Conservation (phyloP, 2,797 vertebrate genomes). For the Setipinna tenuifilis region DNA sequence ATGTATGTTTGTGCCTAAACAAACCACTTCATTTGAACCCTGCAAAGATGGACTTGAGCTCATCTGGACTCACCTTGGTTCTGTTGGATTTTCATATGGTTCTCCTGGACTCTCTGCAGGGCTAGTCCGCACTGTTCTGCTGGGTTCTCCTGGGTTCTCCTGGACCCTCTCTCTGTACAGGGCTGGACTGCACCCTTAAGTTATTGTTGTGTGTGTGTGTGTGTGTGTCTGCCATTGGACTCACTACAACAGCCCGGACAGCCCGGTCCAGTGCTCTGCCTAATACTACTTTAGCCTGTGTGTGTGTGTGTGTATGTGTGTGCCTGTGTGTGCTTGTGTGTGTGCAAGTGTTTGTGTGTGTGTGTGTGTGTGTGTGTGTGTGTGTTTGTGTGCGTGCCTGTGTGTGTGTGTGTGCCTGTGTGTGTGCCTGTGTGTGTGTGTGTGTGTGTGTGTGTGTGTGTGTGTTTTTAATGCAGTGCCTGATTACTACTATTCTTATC, state of each 20-base stretch:
- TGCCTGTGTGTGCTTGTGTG: no score
- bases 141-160: not conserved
- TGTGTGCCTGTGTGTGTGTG: not conserved
- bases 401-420: constrained; percentile 2
- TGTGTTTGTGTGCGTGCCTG: constrained; percentile 3
- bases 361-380: constrained; percentile 31
- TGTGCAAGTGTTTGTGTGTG: constrained; percentile 20
- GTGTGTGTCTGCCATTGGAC: not conserved
- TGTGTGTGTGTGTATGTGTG: constrained; percentile 30
- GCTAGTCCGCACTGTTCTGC: not conserved
- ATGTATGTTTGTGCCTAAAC: not conserved
- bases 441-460: no score
- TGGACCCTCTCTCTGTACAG: not conserved
- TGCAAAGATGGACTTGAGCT: not conserved
- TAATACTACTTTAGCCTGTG: not conserved
- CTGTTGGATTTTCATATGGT: not conserved
- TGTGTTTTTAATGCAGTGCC: no score
- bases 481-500: no score
- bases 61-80: not conserved
- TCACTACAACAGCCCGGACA: not conserved
- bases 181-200: not conserved
- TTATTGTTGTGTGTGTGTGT: constrained; percentile 3
- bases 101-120: not conserved
- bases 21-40: constrained; percentile 1
- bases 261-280: not conserved